Evolutionary conservation across 1,140 invertebrate genomes (phyloP).

Genomic region (Babylonia areolata): DNA sequence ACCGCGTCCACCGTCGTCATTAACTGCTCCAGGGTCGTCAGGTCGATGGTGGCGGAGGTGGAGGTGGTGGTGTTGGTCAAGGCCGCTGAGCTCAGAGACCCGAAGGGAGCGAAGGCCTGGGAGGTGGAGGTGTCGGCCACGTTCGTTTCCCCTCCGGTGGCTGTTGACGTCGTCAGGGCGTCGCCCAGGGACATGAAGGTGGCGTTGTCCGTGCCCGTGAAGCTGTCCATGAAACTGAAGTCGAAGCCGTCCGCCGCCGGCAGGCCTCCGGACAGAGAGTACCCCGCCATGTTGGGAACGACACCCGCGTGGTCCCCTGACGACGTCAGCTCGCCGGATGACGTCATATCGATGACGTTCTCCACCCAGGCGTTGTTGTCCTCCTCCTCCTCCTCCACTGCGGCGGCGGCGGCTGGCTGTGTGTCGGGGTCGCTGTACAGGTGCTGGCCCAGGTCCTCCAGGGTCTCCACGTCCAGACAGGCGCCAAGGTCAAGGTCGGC

Average conservation of each 20-base stretch:
- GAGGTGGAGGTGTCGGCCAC: not conserved
- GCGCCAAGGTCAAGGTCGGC: conserved; percentile 26
- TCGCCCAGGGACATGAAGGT: not conserved
- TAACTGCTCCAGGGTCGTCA: conserved; percentile 1
- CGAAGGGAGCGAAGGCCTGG: not conserved
- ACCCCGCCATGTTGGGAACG: not conserved
- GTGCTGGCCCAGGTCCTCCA: conserved; percentile 14
- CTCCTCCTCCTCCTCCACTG: too few species aligned
- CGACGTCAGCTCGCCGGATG: conserved; percentile 21
- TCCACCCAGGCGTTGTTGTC: conserved; percentile 8
- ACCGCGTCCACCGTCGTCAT: not conserved
- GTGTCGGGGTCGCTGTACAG: conserved; percentile 17
- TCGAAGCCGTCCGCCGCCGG: not conserved
- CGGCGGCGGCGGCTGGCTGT: not conserved
- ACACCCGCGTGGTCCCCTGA: conserved; percentile 9
- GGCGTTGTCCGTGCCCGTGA: conserved; percentile 21
- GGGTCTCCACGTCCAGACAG: conserved; percentile 20
- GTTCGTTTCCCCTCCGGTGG: not conserved
- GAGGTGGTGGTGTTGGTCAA: not conserved
- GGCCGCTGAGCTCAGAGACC: not conserved
- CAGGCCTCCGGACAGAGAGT: not conserved
- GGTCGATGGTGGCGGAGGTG: not conserved
- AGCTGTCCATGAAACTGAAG: not conserved
- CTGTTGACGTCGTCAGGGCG: not conserved
- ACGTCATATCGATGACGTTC: conserved; percentile 32